Evolutionary conservation across 2,888 invertebrate species (phyloP).

Genomic region (Baccha elongata): DNA sequence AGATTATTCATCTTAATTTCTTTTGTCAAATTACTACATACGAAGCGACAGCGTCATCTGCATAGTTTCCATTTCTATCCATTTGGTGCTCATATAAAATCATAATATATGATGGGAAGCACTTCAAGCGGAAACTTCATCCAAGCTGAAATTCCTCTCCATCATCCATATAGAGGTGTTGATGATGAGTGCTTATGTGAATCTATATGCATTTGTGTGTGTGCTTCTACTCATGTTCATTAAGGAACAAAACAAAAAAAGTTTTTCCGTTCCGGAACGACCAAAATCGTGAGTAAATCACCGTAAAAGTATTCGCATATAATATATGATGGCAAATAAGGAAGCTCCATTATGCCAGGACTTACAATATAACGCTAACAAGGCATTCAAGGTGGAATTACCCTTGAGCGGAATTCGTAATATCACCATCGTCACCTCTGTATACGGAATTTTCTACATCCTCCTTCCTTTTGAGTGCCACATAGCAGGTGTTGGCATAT

Average conservation of each 20-base stretch:
- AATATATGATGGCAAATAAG: slow-evolving; percentile 42
- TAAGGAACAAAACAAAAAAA: slow-evolving; percentile 26
- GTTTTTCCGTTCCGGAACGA: slow-evolving; percentile 39
- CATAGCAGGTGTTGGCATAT: slow-evolving; percentile 63
- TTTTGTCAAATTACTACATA: slow-evolving; percentile 50
- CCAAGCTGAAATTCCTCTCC: slow-evolving; percentile 41
- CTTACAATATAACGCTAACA: slow-evolving; percentile 67
- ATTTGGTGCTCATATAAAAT: slow-evolving; percentile 24
- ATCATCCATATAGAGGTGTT: slow-evolving; percentile 28
- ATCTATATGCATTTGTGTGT: neutral
- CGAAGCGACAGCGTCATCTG: slow-evolving; percentile 42
- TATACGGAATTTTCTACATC: slow-evolving; percentile 32
- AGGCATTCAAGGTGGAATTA: slow-evolving; percentile 69
- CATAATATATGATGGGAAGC: slow-evolving; percentile 19
- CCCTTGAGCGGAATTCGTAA: slow-evolving; percentile 56
- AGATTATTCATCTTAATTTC: slow-evolving; percentile 44
- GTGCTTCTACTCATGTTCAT: slow-evolving; percentile 47
- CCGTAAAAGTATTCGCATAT: slow-evolving; percentile 63
- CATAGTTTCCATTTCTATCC: slow-evolving; percentile 31
- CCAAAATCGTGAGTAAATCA: slow-evolving; percentile 69
- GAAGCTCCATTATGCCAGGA: slow-evolving; percentile 58
- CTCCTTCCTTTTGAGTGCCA: neutral
- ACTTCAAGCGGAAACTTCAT: slow-evolving; percentile 55
- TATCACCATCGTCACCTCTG: slow-evolving; percentile 34
- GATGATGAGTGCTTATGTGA: neutral